phyloP scores from a whole-genome alignment of 1,140 invertebrate species.

The Drosophila pectinifera region DNA sequence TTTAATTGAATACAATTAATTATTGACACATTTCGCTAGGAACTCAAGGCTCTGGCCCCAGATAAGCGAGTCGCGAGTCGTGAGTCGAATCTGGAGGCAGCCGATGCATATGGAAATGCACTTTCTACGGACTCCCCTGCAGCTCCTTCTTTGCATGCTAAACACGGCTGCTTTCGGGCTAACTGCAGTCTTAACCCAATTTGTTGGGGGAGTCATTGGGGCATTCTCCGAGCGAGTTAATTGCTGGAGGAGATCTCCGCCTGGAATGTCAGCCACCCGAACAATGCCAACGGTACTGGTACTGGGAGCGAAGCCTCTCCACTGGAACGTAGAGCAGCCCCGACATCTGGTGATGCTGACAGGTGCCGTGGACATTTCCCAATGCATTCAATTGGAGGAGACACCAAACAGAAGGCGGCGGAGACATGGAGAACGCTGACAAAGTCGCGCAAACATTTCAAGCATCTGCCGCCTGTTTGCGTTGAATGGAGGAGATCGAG shows the following conservation, averaged over 20 bases:
- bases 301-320: conserved; percentile 18
- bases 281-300: conserved; percentile 56
- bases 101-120: conserved; percentile 69
- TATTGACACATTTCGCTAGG: conserved; percentile 78
- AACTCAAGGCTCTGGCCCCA: conserved; percentile 36
- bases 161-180: conserved; percentile 47
- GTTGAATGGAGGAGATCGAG: conserved; percentile 42
- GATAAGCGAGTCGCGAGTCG: conserved; percentile 64
- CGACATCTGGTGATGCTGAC: conserved; percentile 47
- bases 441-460: conserved; percentile 74
- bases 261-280: conserved; percentile 24
- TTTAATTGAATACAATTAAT: conserved; percentile 84
- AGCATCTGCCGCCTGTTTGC: conserved; percentile 64
- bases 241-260: conserved; percentile 34
- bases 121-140: conserved; percentile 52
- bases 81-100: conserved; percentile 50
- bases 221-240: conserved; percentile 49
- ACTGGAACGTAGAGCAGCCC: conserved; percentile 12
- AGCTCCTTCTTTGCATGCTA: conserved; percentile 30
- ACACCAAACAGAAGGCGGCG: conserved; percentile 30
- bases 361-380: conserved; percentile 68
- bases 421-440: conserved; percentile 48
- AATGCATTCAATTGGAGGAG: conserved; percentile 56
- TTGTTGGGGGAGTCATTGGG: conserved; percentile 36
- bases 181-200: conserved; percentile 66